These are phyloP conservation scores for Oxyura jamaicensis DNA, from an alignment of 2,113 vertebrate species.

Conservation along the genomic window DNA sequence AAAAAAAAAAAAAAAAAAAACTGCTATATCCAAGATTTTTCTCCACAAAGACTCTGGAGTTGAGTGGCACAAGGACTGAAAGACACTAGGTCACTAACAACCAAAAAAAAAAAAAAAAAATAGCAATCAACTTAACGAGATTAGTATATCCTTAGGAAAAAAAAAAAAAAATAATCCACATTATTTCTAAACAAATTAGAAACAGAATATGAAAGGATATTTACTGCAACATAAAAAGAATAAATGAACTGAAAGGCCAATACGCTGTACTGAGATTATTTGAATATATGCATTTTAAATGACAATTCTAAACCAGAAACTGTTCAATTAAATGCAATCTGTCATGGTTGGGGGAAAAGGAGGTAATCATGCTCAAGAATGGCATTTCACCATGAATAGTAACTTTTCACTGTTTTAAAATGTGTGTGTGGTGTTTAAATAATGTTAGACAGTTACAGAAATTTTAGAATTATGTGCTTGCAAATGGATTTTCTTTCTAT, in stretches of 20 bases:
- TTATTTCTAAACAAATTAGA: slow-evolving; percentile 65
- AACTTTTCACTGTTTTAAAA: slow-evolving; percentile 52
- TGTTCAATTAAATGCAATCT: slow-evolving; percentile 78
- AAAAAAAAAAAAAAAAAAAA: not conserved
- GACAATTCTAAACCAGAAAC: slow-evolving; percentile 67
- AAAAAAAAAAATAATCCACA: not conserved
- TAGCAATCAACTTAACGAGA: not conserved
- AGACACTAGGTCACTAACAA: not conserved
- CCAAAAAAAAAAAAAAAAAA: not conserved
- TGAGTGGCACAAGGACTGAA: not conserved
- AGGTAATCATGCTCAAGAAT: slow-evolving; percentile 1
- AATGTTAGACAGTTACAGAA: slow-evolving; percentile 17
- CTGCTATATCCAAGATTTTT: not conserved
- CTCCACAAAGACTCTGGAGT: not conserved
- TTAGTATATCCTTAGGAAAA: not conserved
- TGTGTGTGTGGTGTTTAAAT: slow-evolving; percentile 8
- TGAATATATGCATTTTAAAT: slow-evolving; percentile 70
- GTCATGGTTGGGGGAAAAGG: slow-evolving; percentile 45
- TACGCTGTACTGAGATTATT: slow-evolving; percentile 17
- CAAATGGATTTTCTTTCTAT: slow-evolving; percentile 44
- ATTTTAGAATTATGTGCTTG: slow-evolving; percentile 24
- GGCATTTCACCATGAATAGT: slow-evolving; percentile 33
- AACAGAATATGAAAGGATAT: slow-evolving; percentile 39
- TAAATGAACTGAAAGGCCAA: slow-evolving; percentile 49
- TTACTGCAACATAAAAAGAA: slow-evolving; percentile 57